phyloP scores from a whole-genome alignment of 2,113 vertebrate genomes.

The Thunnus thynnus region DNA sequence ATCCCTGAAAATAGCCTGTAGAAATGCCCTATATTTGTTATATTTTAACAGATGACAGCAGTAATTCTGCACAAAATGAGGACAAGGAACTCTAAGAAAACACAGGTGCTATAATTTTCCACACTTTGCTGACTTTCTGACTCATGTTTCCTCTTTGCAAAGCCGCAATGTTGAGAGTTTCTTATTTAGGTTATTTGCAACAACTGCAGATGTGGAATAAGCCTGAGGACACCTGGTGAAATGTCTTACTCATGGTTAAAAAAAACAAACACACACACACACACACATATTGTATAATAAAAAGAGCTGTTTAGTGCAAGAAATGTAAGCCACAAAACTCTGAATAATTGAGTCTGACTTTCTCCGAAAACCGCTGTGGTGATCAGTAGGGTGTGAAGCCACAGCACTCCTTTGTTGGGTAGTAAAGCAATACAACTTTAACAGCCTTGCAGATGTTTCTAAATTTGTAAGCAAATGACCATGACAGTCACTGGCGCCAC shows the following conservation, averaged over 20 bases:
- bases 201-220: background rate
- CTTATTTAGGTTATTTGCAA: background rate
- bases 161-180: background rate
- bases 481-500: constrained; percentile 15
- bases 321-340: background rate
- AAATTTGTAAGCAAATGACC: background rate
- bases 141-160: background rate
- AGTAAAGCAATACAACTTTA: background rate
- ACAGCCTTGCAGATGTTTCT: background rate
- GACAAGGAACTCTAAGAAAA: too few relatives aligned
- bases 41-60: too few relatives aligned
- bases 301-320: too few relatives aligned
- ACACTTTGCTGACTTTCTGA: background rate
- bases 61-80: background rate
- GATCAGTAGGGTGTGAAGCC: background rate
- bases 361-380: background rate
- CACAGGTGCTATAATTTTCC: background rate
- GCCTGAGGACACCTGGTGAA: background rate
- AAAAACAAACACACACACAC: background rate
- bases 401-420: background rate
- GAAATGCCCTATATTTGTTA: too few relatives aligned
- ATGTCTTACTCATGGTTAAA: background rate
- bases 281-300: too few relatives aligned
- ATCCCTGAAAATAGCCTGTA: too few relatives aligned
- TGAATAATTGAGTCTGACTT: background rate